Evolutionary conservation across 2,888 invertebrate species (phyloP).

Genomic region (Tanytarsus gracilentus): DNA sequence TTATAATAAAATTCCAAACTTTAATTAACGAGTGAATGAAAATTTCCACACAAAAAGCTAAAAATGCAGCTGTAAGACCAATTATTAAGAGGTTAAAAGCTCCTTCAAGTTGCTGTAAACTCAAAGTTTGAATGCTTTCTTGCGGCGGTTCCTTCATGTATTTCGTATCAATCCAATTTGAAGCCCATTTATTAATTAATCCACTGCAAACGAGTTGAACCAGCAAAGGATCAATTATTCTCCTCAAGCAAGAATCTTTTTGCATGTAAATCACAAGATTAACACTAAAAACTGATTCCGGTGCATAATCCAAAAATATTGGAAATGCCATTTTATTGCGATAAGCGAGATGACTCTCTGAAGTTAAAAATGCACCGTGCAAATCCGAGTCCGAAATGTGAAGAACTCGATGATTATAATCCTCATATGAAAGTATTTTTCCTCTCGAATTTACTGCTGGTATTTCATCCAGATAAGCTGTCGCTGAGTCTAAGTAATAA

Average conservation of each 20-base stretch:
- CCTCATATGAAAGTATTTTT: background rate
- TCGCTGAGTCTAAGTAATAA: background rate
- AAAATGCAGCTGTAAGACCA: background rate
- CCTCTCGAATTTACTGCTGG: background rate
- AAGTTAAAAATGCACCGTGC: background rate
- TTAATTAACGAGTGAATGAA: background rate
- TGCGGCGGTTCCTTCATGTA: background rate
- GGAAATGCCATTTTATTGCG: background rate
- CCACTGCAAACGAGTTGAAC: background rate
- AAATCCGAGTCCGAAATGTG: background rate
- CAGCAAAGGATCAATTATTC: background rate
- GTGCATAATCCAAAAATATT: background rate
- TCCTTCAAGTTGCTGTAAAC: background rate
- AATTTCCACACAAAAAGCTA: background rate
- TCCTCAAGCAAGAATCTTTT: background rate
- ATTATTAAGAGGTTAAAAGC: background rate
- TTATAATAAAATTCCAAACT: background rate
- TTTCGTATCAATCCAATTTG: background rate
- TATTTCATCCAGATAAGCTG: background rate
- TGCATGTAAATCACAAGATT: constrained; percentile 3
- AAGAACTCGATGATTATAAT: background rate
- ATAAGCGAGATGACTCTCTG: constrained; percentile 7
- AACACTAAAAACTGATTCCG: background rate
- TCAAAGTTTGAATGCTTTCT: background rate
- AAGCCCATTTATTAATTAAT: background rate